These are phyloP conservation scores for Aphelenchoides fujianensis DNA, from an alignment of 1,140 invertebrate species.

Conservation along the genomic window DNA sequence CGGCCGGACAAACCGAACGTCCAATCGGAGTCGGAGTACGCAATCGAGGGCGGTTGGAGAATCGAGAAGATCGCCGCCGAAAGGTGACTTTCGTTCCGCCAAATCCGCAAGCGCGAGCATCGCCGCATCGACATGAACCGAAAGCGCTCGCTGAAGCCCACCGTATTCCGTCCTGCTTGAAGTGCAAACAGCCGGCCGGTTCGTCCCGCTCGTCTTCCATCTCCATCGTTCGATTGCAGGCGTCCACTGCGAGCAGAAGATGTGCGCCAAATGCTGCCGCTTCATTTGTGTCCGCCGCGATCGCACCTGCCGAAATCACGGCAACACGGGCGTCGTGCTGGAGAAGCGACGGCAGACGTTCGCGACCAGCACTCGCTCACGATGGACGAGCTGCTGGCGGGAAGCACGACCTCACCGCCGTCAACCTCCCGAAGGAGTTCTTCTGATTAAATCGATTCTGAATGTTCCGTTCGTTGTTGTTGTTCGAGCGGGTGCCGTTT, in stretches of 20 bases:
- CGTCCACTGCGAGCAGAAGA: constrained; percentile 29
- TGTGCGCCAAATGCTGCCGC: constrained; percentile 52
- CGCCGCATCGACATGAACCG: constrained; percentile 34
- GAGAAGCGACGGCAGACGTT: not conserved
- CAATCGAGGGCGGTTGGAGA: constrained; percentile 40
- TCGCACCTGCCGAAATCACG: not conserved
- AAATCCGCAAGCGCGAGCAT: constrained; percentile 52
- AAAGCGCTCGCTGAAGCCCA: constrained; percentile 29
- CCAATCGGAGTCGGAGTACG: constrained; percentile 31
- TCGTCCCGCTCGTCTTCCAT: not conserved
- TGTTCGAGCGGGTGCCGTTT: too few species aligned
- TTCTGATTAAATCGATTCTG: too few species aligned
- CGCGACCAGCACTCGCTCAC: not conserved
- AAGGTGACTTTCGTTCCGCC: constrained; percentile 50
- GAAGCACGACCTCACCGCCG: too few species aligned
- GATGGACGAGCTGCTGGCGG: not conserved
- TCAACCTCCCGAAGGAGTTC: too few species aligned
- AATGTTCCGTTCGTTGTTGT: too few species aligned
- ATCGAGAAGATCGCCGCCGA: constrained; percentile 46
- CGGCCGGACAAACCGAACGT: constrained; percentile 32
- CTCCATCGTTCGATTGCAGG: not conserved
- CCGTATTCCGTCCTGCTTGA: constrained; percentile 37
- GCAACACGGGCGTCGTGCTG: not conserved
- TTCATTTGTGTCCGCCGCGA: constrained; percentile 27
- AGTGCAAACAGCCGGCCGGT: constrained; percentile 52